Percentiles rank a stretch among this genome's conserved stretches.
Conservation (phyloP, 2,797 vertebrate genomes). For the Sebastes taczanowskii region DNA sequence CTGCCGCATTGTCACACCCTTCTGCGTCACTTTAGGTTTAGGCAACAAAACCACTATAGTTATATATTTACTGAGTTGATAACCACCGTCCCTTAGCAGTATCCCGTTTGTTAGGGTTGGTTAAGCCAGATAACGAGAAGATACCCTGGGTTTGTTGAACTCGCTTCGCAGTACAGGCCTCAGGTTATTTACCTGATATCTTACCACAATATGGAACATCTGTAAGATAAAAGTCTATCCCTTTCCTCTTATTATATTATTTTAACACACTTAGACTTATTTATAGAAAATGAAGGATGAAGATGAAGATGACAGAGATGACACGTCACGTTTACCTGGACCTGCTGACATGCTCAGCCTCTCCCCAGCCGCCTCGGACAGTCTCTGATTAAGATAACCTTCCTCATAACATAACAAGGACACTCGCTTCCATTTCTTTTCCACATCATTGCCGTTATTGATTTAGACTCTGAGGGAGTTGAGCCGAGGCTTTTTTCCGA, state of each 20-base stretch:
- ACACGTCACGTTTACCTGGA: neutral
- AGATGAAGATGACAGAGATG: neutral
- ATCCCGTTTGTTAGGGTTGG: too few species aligned
- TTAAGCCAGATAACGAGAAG: too few species aligned
- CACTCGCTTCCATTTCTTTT: constrained; percentile 22
- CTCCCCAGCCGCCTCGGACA: neutral
- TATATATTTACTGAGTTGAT: too few species aligned
- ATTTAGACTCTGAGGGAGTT: constrained; percentile 15
- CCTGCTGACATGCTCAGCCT: neutral
- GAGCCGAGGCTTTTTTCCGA: neutral
- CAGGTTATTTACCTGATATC: neutral
- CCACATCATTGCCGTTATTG: constrained; percentile 44
- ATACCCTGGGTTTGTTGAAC: too few species aligned
- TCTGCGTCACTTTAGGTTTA: too few species aligned
- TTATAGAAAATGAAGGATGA: neutral
- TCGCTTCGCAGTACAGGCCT: too few species aligned
- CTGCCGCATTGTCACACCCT: too few species aligned
- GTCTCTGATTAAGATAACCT: constrained; percentile 54
- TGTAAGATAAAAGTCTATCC: neutral
- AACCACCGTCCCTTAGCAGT: too few species aligned
- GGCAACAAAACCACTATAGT: too few species aligned
- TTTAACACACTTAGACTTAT: neutral
- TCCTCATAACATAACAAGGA: constrained; percentile 40
- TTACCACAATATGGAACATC: neutral
- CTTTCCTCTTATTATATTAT: neutral